Evolutionary conservation across 2,888 invertebrate species (phyloP).

Genomic region (Sinopyrophorus schimmeli): DNA sequence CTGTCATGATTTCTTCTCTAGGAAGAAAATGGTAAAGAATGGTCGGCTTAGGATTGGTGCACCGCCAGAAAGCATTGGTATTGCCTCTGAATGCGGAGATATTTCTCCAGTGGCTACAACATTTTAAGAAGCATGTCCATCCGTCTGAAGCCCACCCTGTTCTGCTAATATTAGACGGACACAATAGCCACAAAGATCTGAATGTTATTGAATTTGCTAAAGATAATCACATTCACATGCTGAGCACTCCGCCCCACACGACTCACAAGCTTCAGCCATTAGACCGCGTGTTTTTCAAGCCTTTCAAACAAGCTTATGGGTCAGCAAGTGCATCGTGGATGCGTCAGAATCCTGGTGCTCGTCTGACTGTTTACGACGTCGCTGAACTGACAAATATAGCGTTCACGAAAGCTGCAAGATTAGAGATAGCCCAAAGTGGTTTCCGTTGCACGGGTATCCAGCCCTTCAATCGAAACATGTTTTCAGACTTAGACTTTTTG

Average conservation of each 20-base stretch:
- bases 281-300: slow-evolving; percentile 30
- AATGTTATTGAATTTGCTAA: neutral
- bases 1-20: neutral
- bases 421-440: slow-evolving; percentile 19
- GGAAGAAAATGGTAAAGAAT: slow-evolving; percentile 7
- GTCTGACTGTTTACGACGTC: slow-evolving; percentile 33
- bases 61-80: neutral
- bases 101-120: neutral
- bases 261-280: slow-evolving; percentile 37
- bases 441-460: slow-evolving; percentile 45
- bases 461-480: slow-evolving; percentile 39
- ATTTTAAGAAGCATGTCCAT: too few species aligned
- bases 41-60: neutral
- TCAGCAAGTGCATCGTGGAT: slow-evolving; percentile 26
- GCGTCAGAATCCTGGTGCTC: slow-evolving; percentile 28
- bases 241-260: slow-evolving; percentile 15
- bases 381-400: slow-evolving; percentile 31
- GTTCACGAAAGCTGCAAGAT: slow-evolving; percentile 26
- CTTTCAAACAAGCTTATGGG: slow-evolving; percentile 23
- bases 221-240: slow-evolving; percentile 25
- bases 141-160: too few species aligned
- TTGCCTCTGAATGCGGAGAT: neutral
- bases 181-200: neutral
- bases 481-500: slow-evolving; percentile 30
- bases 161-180: neutral